Percentiles rank a stretch among this genome's conserved stretches.
These are phyloP conservation scores for Aphaenogaster floridana DNA, from an alignment of 1,140 invertebrate species.

Conservation along the genomic window DNA sequence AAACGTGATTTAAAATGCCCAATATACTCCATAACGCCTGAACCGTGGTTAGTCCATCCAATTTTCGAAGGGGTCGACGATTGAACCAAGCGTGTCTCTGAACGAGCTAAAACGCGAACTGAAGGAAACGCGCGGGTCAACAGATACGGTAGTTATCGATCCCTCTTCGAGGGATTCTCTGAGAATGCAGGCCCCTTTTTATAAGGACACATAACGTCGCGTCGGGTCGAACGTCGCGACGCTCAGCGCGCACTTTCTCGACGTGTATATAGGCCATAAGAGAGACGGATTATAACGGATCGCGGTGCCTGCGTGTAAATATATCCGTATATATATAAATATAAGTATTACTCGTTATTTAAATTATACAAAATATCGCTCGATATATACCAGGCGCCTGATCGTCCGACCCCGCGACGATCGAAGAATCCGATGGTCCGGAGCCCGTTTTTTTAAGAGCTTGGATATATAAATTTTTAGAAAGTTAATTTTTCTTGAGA, in stretches of 20 bases:
- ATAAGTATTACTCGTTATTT: slow-evolving; percentile 51
- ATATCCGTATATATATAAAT: slow-evolving; percentile 62
- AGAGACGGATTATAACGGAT: slow-evolving; percentile 60
- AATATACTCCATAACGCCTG: slow-evolving; percentile 82
- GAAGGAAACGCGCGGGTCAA: not conserved
- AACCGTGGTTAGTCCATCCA: slow-evolving; percentile 63
- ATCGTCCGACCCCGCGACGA: slow-evolving; percentile 22
- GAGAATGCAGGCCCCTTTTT: slow-evolving; percentile 4
- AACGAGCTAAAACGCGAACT: not conserved
- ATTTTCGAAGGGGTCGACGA: not conserved
- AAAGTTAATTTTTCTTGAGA: not conserved
- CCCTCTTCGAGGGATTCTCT: not conserved
- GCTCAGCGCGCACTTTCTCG: slow-evolving; percentile 18
- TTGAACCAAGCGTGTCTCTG: not conserved
- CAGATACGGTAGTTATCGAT: not conserved
- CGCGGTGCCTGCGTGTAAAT: slow-evolving; percentile 51
- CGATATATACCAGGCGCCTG: slow-evolving; percentile 14
- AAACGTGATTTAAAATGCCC: slow-evolving; percentile 85
- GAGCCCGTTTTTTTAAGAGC: not conserved
- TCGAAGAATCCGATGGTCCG: slow-evolving; percentile 21
- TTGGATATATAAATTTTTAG: not conserved
- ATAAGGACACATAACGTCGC: slow-evolving; percentile 28
- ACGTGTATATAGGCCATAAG: slow-evolving; percentile 63
- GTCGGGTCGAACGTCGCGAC: slow-evolving; percentile 25
- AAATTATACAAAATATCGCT: slow-evolving; percentile 71